Conservation (phyloP, 2,797 vertebrate genomes). For the Cottoperca gobio region DNA sequence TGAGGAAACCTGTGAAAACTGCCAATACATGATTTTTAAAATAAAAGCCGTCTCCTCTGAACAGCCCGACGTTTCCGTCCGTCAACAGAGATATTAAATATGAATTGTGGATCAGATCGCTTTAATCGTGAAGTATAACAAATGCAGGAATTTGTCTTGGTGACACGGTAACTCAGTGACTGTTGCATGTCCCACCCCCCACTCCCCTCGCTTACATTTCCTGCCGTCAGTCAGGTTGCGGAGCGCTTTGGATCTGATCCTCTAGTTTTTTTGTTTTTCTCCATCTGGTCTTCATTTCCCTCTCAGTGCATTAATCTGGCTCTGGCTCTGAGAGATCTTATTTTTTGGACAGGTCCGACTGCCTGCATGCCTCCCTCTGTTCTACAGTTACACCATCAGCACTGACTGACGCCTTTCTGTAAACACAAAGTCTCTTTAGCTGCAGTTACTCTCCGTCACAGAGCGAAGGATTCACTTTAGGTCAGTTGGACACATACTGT, state of each 20-base stretch:
- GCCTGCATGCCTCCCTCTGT: slow-evolving; percentile 20
- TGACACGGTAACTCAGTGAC: slow-evolving; percentile 24
- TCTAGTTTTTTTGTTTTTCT: neutral
- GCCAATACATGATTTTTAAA: neutral
- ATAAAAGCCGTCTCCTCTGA: neutral
- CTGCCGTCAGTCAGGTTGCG: slow-evolving; percentile 59
- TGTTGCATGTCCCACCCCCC: neutral
- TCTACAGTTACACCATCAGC: slow-evolving; percentile 58
- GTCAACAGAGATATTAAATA: slow-evolving; percentile 23
- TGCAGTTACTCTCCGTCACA: neutral
- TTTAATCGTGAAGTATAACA: slow-evolving; percentile 40
- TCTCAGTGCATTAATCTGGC: slow-evolving; percentile 46
- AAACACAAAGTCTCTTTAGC: slow-evolving; percentile 28
- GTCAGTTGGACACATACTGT: neutral
- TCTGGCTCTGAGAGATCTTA: slow-evolving; percentile 15
- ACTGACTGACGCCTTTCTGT: slow-evolving; percentile 44
- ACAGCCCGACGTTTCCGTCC: neutral
- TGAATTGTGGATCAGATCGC: neutral
- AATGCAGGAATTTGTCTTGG: slow-evolving; percentile 34
- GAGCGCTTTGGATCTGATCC: slow-evolving; percentile 37
- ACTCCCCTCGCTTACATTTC: slow-evolving; percentile 51
- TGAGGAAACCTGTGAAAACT: neutral
- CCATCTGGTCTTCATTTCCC: slow-evolving; percentile 76
- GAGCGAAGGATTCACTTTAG: neutral
- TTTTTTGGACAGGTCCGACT: neutral